These are phyloP conservation scores for Eulithis testata DNA, from an alignment of 2,888 invertebrate genomes.

Conservation along the genomic window DNA sequence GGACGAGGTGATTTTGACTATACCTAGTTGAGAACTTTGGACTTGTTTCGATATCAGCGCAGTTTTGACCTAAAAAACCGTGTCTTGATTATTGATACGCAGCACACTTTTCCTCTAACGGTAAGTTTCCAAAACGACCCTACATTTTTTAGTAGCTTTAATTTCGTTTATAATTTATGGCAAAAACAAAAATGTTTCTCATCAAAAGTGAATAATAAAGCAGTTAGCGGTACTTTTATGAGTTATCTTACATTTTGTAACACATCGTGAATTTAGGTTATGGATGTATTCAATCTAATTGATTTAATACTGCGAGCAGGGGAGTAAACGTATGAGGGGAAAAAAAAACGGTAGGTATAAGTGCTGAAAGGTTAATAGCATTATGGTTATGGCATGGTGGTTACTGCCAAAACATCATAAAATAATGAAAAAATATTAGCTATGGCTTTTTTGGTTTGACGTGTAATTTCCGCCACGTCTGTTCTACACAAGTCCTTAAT, in stretches of 20 bases:
- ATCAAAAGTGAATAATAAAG: slow-evolving; percentile 36
- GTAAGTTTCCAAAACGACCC: slow-evolving; percentile 55
- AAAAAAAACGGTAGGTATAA: slow-evolving; percentile 59
- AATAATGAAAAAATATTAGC: slow-evolving; percentile 5
- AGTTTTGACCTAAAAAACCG: slow-evolving; percentile 77
- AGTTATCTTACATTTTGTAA: slow-evolving; percentile 32
- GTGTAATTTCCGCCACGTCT: no score
- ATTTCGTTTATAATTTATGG: slow-evolving; percentile 16
- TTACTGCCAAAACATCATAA: slow-evolving; percentile 19
- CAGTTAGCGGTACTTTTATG: slow-evolving; percentile 37
- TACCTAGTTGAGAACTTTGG: slow-evolving; percentile 56
- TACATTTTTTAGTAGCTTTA: slow-evolving; percentile 7
- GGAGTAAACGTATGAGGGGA: slow-evolving; percentile 67
- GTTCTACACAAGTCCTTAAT: no score
- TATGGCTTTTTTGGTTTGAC: no score
- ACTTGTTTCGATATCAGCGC: slow-evolving; percentile 79
- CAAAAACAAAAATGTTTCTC: slow-evolving; percentile 17
- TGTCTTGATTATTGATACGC: slow-evolving; percentile 75
- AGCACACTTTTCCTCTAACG: slow-evolving; percentile 60
- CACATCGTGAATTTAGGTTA: slow-evolving; percentile 49
- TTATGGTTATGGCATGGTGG: slow-evolving; percentile 46
- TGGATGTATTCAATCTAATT: slow-evolving; percentile 68
- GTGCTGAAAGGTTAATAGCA: slow-evolving; percentile 52
- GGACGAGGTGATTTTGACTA: slow-evolving; percentile 55
- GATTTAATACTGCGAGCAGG: slow-evolving; percentile 53